Evolutionary conservation across 2,113 vertebrate genomes (phyloP).

Genomic region (Seriola aureovittata): DNA sequence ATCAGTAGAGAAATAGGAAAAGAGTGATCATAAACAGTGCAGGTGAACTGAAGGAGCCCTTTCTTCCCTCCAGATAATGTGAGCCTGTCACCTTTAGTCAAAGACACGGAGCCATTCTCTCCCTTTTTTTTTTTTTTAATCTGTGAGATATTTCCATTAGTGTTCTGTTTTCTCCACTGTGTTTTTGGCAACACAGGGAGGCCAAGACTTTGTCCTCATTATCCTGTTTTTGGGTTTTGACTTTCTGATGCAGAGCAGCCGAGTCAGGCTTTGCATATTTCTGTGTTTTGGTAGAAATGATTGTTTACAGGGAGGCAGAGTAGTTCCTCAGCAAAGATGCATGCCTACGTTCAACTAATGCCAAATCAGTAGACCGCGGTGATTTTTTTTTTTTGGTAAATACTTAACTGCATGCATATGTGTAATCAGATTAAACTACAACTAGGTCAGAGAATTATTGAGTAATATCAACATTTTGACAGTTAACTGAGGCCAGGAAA

Average conservation of each 20-base stretch:
- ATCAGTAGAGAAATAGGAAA: slow-evolving; percentile 31
- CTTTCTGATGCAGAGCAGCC: slow-evolving; percentile 31
- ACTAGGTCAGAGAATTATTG: neutral
- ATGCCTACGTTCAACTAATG: neutral
- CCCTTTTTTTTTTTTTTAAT: slow-evolving; percentile 26
- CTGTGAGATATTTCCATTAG: slow-evolving; percentile 47
- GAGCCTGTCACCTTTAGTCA: slow-evolving; percentile 48
- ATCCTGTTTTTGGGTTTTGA: slow-evolving; percentile 41
- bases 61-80: slow-evolving; percentile 35
- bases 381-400: neutral
- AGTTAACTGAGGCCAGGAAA: neutral
- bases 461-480: neutral
- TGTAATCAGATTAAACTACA: neutral
- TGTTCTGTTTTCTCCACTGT: slow-evolving; percentile 31
- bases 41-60: slow-evolving; percentile 33
- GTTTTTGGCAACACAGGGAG: slow-evolving; percentile 28
- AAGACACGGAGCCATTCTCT: slow-evolving; percentile 12
- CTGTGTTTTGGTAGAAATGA: neutral
- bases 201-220: slow-evolving; percentile 49
- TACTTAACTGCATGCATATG: too few relatives aligned
- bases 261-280: slow-evolving; percentile 29
- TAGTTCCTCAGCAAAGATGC: neutral
- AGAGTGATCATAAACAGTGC: slow-evolving; percentile 21
- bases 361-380: slow-evolving; percentile 2
- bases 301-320: slow-evolving; percentile 7